Conservation (phyloP, 1,140 invertebrate genomes). For the Caerostris extrusa region DNA sequence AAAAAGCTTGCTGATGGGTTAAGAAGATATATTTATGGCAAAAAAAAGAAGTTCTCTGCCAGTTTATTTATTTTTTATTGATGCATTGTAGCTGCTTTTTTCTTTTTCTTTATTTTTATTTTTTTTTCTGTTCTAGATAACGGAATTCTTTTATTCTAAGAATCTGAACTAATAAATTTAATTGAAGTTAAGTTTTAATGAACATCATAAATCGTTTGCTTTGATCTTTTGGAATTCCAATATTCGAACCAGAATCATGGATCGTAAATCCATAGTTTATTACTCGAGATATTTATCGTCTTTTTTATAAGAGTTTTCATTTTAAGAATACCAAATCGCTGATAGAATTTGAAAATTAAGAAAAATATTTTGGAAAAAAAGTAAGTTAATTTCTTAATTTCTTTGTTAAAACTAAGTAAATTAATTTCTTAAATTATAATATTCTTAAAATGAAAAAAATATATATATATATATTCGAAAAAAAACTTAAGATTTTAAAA, state of each 20-base stretch:
- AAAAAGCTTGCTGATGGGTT: background rate
- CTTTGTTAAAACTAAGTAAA: too few species aligned
- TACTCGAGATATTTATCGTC: background rate
- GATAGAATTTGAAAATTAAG: too few species aligned
- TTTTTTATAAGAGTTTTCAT: background rate
- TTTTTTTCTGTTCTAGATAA: background rate
- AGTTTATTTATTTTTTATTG: background rate
- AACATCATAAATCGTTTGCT: background rate
- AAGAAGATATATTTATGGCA: slow-evolving; percentile 46
- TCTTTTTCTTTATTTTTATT: too few species aligned
- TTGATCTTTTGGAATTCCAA: background rate
- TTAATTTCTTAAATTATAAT: too few species aligned
- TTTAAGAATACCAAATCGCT: background rate
- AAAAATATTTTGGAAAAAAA: too few species aligned
- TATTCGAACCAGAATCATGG: background rate
- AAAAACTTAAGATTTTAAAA: too few species aligned
- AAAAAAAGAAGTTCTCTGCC: background rate
- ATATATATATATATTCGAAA: too few species aligned
- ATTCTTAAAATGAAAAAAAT: too few species aligned
- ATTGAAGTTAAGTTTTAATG: background rate
- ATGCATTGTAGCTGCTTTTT: background rate
- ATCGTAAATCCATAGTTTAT: background rate
- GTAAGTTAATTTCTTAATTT: too few species aligned
- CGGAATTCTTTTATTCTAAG: background rate
- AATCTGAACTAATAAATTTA: background rate